Evolutionary conservation across 92 coral and sea anemone genomes (phyloP).

Genomic region (Epizoanthus illoricatus): DNA sequence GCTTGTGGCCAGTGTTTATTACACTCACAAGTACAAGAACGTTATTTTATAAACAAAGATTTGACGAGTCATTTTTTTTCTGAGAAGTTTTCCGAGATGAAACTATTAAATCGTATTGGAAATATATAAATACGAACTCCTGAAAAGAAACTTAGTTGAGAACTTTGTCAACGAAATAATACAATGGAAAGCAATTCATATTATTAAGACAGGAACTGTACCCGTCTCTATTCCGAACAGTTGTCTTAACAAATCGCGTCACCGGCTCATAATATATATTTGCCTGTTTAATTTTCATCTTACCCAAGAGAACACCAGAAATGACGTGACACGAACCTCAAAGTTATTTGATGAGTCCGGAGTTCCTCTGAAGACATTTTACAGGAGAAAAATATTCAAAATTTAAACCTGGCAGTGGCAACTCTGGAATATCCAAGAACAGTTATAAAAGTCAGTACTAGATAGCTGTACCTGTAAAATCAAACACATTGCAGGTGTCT

Average conservation of each 20-base stretch:
- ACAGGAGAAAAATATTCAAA: background rate
- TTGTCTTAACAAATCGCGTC: constrained; percentile 5
- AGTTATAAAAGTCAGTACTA: background rate
- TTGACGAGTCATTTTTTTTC: background rate
- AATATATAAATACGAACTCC: background rate
- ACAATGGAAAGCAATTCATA: background rate
- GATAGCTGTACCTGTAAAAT: background rate
- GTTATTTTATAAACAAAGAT: constrained; percentile 7
- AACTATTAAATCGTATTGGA: too few relatives aligned
- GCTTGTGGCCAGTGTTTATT: constrained; percentile 6
- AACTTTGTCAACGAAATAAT: background rate
- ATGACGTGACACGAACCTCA: constrained; percentile 32
- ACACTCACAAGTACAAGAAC: background rate
- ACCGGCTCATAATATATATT: background rate
- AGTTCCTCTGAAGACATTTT: background rate
- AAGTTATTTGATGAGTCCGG: background rate
- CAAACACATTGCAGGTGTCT: background rate
- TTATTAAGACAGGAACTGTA: background rate
- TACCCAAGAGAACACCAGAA: constrained; percentile 20
- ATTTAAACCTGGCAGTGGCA: background rate
- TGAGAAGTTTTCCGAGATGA: background rate
- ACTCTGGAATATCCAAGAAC: too few relatives aligned
- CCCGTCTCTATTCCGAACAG: background rate
- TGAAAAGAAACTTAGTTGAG: background rate
- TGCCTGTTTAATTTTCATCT: constrained; percentile 6